phyloP scores from a whole-genome alignment of 2,113 vertebrate species.

The Corythaixoides concolor region DNA sequence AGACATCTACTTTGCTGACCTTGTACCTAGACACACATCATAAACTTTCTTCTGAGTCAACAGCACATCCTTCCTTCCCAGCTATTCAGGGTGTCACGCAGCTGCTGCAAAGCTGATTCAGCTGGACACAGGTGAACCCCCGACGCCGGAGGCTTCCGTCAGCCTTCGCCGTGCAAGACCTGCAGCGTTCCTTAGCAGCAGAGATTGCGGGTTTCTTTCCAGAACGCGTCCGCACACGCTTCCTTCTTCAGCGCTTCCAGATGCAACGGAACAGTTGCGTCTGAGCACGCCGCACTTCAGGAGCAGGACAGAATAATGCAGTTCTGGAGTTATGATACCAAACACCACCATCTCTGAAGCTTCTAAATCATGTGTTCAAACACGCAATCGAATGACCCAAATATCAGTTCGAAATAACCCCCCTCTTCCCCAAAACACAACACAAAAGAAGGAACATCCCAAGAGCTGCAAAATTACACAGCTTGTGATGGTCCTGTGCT shows the following conservation, averaged over 20 bases:
- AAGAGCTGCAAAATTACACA: neutral
- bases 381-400: accelerated
- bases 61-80: neutral
- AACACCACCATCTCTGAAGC: neutral
- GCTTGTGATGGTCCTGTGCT: neutral
- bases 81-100: neutral
- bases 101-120: neutral
- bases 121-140: neutral
- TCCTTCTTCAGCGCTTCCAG: neutral
- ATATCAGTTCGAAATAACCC: neutral
- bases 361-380: neutral
- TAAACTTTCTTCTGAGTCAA: slow-evolving; percentile 3
- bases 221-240: neutral
- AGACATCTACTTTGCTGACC: neutral
- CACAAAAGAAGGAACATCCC: accelerated
- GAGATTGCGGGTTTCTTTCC: neutral
- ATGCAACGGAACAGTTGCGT: neutral
- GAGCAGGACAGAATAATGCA: neutral
- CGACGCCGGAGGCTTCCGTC: neutral
- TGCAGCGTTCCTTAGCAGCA: neutral
- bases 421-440: neutral
- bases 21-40: neutral
- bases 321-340: accelerated
- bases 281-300: neutral
- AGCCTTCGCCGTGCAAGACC: neutral